phyloP scores from a whole-genome alignment of 1,140 invertebrate species.

The Xylocopa sonorina region DNA sequence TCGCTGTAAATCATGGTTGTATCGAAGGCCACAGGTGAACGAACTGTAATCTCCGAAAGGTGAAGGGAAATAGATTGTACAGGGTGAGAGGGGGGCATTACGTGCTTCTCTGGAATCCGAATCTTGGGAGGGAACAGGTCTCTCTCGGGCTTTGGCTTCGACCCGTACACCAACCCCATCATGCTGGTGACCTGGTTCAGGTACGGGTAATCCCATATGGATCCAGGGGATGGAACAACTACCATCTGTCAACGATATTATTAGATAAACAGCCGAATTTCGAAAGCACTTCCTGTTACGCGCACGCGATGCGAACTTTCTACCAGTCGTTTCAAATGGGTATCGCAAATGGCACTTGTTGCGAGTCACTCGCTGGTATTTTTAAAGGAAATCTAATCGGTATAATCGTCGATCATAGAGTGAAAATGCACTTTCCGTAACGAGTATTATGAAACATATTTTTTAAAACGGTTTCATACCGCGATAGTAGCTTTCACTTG shows the following conservation, averaged over 20 bases:
- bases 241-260: slow-evolving; percentile 48
- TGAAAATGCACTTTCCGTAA: too few species aligned
- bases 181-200: slow-evolving; percentile 42
- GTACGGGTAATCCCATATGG: slow-evolving; percentile 63
- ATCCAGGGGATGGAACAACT: slow-evolving; percentile 43
- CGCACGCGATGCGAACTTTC: background rate
- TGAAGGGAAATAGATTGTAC: slow-evolving; percentile 30
- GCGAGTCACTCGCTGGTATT: too few species aligned
- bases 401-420: background rate
- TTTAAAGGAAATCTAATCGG: background rate
- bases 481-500: background rate
- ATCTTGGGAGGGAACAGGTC: slow-evolving; percentile 50
- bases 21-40: background rate
- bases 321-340: background rate
- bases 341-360: background rate
- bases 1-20: background rate
- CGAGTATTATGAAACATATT: too few species aligned
- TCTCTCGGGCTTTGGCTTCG: slow-evolving; percentile 41
- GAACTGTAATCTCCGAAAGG: background rate
- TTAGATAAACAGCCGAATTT: background rate
- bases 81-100: slow-evolving; percentile 53
- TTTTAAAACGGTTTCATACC: background rate
- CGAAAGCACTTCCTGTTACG: background rate
- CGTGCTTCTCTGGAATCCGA: slow-evolving; percentile 61
- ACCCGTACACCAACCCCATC: slow-evolving; percentile 51